Base-by-base conservation (phyloP, 2,113 vertebrate genomes). In the Engystomops pustulosus region DNA sequence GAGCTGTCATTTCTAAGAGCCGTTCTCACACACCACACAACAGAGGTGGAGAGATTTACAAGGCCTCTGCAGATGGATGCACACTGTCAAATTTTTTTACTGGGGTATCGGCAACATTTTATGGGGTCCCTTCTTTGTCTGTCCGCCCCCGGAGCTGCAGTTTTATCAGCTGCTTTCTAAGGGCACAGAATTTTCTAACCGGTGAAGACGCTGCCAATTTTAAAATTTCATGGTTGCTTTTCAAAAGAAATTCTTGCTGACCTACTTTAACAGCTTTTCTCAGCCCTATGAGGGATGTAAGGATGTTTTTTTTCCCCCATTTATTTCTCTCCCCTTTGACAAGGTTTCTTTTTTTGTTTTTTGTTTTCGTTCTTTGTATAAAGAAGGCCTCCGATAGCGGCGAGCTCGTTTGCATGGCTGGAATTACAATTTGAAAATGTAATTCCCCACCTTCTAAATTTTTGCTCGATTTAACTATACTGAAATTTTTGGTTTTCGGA, bases 211-310 rank as follows among this genome's bases (percentile, higher is more conserved):
- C 65, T 85, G 83, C 74, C 83, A 85, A 79, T 79, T 85, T 70
- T 58, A 79, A 85, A 69, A 85, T 85, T 79, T 85, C 83, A 84
- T 69, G 82, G 72, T 78, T 44, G 83, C 47, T 20, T 79, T 85
- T 85, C 17, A 70, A 85, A 78, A 85, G 83, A 79, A 69, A 70
- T 79, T 77, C 72, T 77, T 65, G 27, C 32, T 84, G 71, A 76
- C 71, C 81, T 77, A 68, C 36, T 84, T 84, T 75, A 75, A 38
- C 10, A 47, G 81, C 53, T 47, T 65, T 83, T 83, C 70, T 75
- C 81, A 82, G 79, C 60, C 60, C 38, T 69, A 80, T 25, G 79
- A 55, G 79, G 38, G 27, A 38, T 6, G 51, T 30, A 74, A 58
- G 36, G 14, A 41, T 69, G 67, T 41, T 12, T 36, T 69, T 72